Percentiles rank a stretch among this genome's conserved stretches.
phyloP scores from a whole-genome alignment of 2,113 vertebrate species.

The Tricholaema leucomelas region DNA sequence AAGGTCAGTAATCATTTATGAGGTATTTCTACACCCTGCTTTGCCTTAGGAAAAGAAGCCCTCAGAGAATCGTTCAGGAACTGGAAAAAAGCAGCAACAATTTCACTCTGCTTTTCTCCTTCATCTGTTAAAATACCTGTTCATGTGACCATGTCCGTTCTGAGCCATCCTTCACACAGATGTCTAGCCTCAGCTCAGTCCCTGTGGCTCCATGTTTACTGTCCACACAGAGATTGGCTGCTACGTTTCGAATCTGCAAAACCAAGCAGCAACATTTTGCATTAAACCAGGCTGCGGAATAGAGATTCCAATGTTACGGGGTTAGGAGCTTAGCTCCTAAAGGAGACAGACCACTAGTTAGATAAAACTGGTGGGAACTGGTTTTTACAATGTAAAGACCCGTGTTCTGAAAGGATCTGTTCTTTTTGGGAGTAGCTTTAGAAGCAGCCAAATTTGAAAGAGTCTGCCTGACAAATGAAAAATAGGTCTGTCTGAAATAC shows the following conservation, averaged over 20 bases:
- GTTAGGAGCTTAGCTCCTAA: neutral
- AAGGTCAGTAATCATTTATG: neutral
- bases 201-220: conserved; percentile 87
- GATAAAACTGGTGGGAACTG: neutral
- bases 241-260: conserved; percentile 83
- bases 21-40: neutral
- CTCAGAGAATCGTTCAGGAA: neutral
- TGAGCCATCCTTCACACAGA: conserved; percentile 87
- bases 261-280: conserved; percentile 1
- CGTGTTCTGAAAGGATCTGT: neutral
- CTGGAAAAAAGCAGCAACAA: neutral
- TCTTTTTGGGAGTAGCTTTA: neutral
- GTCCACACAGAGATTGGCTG: conserved; percentile 86
- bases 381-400: neutral
- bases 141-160: conserved; percentile 91
- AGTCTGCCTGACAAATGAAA: neutral
- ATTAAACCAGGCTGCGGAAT: neutral
- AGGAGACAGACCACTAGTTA: neutral
- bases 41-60: neutral
- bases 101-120: neutral
- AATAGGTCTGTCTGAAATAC: neutral
- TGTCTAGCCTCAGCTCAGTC: conserved; percentile 84
- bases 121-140: conserved; percentile 73
- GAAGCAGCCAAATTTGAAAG: neutral
- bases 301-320: neutral